Evolutionary conservation across 2,797 vertebrate species (phyloP), one percentile per base, ranked within the genome.

Genomic region (Micropoecilia bifurca): DNA sequence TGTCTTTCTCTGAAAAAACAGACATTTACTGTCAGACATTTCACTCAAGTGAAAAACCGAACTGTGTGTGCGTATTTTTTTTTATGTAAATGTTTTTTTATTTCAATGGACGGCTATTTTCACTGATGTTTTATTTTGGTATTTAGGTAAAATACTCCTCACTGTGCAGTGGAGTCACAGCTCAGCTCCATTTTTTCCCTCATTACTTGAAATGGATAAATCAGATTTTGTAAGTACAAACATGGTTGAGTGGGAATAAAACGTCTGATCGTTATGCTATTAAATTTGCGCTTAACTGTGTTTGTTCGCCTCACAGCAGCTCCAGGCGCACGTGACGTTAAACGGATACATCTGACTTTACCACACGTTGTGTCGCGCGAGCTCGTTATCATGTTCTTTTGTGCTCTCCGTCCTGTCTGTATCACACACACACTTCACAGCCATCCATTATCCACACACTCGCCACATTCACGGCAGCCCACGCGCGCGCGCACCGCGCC

Each of bases 401-500:
- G 82, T 83, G 83, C 4, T 80, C 73, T 50, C 53, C 30, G 39
- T 81, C 33, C 6, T 48, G 47, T 79, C 73, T 55, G 39, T 57
- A 50, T 75, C 78, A 59, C 83, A 59, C 83, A 87, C 83, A 81
- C 83, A 80, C 84, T 79, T 89, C 73, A 88, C 76, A 77, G 71
- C 48, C 57, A 82, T 88, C 88, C 90, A 93, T 92, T 92, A 91
- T 85, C 89, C 74, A 84, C 77, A 87, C 86, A 88, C 78, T 89
- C 72, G 75, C 82, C 81, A 89, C 75, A 84, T 75, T 76, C 81
- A 83, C 78, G 1, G 50, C 80, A 77, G 75, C 90, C 82, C 87
- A 73, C 81, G 73, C 89, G 69, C 89, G 69, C 83, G 78, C 78
- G 81, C 76, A 76, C 82, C 41, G 75, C 9, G 81, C 74, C 75